phyloP scores from a whole-genome alignment of 2,888 invertebrate species.

The Apotomis betuletana region DNA sequence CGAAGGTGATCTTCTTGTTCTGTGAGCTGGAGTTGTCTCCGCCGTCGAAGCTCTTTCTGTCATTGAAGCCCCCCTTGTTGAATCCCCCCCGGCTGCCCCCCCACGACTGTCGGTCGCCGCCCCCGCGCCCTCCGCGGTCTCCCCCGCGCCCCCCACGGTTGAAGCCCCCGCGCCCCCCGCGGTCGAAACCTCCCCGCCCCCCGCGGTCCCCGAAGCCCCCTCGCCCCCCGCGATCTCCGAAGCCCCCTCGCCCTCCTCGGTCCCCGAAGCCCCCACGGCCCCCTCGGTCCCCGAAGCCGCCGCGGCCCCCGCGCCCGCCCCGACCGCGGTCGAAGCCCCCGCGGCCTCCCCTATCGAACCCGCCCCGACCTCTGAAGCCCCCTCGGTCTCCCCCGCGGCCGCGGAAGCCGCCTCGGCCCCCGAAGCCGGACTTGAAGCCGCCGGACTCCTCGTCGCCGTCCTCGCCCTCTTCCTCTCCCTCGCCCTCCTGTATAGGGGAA shows the following conservation, averaged over 20 bases:
- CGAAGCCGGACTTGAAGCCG: slow-evolving; percentile 56
- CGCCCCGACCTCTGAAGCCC: slow-evolving; percentile 61
- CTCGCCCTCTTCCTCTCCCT: slow-evolving; percentile 58
- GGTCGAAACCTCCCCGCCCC: slow-evolving; percentile 49
- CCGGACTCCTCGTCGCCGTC: slow-evolving; percentile 58
- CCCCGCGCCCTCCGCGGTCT: slow-evolving; percentile 28
- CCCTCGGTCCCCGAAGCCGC: slow-evolving; percentile 59
- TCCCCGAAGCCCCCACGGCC: slow-evolving; percentile 70
- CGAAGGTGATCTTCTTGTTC: slow-evolving; percentile 91
- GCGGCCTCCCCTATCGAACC: slow-evolving; percentile 58
- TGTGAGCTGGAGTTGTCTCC: slow-evolving; percentile 78
- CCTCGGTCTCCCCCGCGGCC: slow-evolving; percentile 48
- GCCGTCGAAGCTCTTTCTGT: slow-evolving; percentile 85
- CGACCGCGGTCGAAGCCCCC: slow-evolving; percentile 57
- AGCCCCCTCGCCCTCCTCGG: slow-evolving; percentile 72
- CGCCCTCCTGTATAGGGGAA: slow-evolving; percentile 65
- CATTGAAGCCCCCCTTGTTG: slow-evolving; percentile 82
- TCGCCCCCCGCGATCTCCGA: slow-evolving; percentile 65
- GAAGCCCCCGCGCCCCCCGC: slow-evolving; percentile 60
- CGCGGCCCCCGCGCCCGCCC: slow-evolving; percentile 62
- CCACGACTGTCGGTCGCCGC: not conserved
- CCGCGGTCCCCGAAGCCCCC: slow-evolving; percentile 50
- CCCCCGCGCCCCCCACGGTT: slow-evolving; percentile 56
- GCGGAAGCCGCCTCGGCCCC: slow-evolving; percentile 43
- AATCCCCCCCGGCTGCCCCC: slow-evolving; percentile 51